Conservation (phyloP, 1,140 invertebrate species). For the Vanessa atalanta region DNA sequence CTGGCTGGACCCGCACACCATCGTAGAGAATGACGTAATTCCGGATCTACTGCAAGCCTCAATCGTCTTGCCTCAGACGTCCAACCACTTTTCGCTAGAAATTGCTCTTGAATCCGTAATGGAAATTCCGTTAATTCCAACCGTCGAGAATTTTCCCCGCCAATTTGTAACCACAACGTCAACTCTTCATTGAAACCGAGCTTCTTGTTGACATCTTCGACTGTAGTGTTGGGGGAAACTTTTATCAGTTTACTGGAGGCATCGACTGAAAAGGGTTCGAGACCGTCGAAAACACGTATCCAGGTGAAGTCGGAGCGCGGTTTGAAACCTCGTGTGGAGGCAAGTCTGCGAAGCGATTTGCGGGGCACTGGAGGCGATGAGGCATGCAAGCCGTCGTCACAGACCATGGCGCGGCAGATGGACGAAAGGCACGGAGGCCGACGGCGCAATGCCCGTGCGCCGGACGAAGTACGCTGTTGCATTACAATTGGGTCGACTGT, state of each 20-base stretch:
- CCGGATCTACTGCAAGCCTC: slow-evolving; percentile 84
- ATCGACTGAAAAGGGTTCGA: slow-evolving; percentile 76
- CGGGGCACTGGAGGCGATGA: slow-evolving; percentile 65
- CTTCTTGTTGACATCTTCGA: slow-evolving; percentile 83
- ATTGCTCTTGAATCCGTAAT: slow-evolving; percentile 83
- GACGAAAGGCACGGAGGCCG: slow-evolving; percentile 62
- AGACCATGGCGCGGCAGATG: slow-evolving; percentile 72
- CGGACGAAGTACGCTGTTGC: slow-evolving; percentile 62
- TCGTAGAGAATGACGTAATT: slow-evolving; percentile 82
- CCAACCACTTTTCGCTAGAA: slow-evolving; percentile 83
- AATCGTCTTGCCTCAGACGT: slow-evolving; percentile 81
- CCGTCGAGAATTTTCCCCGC: slow-evolving; percentile 81
- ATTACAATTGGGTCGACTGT: slow-evolving; percentile 74
- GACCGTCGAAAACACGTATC: slow-evolving; percentile 83
- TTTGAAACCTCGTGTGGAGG: slow-evolving; percentile 81
- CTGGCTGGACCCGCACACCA: slow-evolving; percentile 83
- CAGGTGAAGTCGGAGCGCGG: slow-evolving; percentile 75
- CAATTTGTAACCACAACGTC: slow-evolving; percentile 84
- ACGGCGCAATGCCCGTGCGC: slow-evolving; percentile 66
- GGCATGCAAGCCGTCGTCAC: slow-evolving; percentile 64
- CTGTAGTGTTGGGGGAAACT: slow-evolving; percentile 82
- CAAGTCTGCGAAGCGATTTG: slow-evolving; percentile 79
- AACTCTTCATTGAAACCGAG: slow-evolving; percentile 82
- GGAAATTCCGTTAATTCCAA: slow-evolving; percentile 82
- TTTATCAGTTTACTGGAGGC: slow-evolving; percentile 81